Conservation (phyloP, 1,140 invertebrate genomes). For the Anthonomus grandis region DNA sequence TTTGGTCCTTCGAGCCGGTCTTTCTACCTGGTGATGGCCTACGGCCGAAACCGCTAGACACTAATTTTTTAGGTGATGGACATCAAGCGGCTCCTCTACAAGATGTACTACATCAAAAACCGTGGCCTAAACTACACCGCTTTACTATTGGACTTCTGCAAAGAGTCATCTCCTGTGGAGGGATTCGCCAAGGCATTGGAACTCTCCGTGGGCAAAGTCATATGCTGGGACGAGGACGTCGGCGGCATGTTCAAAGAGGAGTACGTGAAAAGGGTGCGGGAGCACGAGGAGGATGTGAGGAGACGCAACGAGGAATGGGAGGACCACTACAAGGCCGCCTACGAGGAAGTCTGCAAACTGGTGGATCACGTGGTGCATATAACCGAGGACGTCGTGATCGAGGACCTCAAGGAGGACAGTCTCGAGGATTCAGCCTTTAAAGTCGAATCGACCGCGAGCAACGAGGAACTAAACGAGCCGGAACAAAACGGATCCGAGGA, state of each 20-base stretch:
- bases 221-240: constrained; percentile 50
- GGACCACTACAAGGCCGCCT: constrained; percentile 19
- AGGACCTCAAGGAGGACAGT: constrained; percentile 3
- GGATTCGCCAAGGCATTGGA: constrained; percentile 57
- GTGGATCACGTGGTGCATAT: constrained; percentile 15
- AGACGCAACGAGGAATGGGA: constrained; percentile 7
- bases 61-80: too few species aligned
- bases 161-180: constrained; percentile 51
- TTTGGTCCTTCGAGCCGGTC: too few species aligned
- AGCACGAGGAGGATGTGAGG: constrained; percentile 3
- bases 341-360: constrained; percentile 24
- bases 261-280: constrained; percentile 9
- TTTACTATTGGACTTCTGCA: constrained; percentile 58
- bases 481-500: background rate
- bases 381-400: constrained; percentile 5
- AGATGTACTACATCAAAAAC: constrained; percentile 52
- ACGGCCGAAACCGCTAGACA: too few species aligned
- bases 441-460: background rate
- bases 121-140: constrained; percentile 56
- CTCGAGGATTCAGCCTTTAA: background rate
- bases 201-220: constrained; percentile 53
- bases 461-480: background rate
- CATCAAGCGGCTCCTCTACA: constrained; percentile 53
- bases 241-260: constrained; percentile 9
- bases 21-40: too few species aligned